Conservation (phyloP, 2,113 vertebrate species). For the Centrocercus urophasianus region DNA sequence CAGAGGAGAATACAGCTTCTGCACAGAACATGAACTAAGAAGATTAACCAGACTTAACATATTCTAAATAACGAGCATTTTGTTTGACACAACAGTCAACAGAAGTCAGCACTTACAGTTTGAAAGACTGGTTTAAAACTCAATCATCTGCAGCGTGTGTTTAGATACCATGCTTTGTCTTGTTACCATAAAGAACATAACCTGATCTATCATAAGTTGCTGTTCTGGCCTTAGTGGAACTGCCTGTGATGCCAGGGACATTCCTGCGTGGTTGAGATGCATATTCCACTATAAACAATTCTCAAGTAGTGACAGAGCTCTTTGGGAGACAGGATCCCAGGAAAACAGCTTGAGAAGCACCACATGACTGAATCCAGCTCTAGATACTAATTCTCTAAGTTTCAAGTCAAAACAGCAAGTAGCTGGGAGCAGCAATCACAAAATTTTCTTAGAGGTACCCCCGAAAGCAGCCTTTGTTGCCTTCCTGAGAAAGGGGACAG, state of each 20-base stretch:
- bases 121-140: neutral
- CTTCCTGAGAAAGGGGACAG: neutral
- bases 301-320: neutral
- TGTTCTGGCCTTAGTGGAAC: neutral
- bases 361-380: neutral
- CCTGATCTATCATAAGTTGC: neutral
- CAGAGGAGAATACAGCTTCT: neutral
- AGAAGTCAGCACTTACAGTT: neutral
- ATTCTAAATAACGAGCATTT: neutral
- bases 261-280: neutral
- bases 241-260: neutral
- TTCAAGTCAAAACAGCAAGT: neutral
- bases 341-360: neutral
- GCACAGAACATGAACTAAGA: neutral
- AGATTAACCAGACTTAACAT: neutral
- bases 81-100: neutral
- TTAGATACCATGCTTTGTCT: neutral
- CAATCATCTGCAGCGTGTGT: neutral
- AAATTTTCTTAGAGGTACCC: neutral
- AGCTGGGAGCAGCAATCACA: neutral
- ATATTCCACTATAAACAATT: neutral
- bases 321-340: neutral
- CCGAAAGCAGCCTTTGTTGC: neutral
- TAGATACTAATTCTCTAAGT: neutral
- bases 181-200: constrained; percentile 18